Conservation (phyloP, 23 tunicate genomes). For the Ciona savignyi region DNA sequence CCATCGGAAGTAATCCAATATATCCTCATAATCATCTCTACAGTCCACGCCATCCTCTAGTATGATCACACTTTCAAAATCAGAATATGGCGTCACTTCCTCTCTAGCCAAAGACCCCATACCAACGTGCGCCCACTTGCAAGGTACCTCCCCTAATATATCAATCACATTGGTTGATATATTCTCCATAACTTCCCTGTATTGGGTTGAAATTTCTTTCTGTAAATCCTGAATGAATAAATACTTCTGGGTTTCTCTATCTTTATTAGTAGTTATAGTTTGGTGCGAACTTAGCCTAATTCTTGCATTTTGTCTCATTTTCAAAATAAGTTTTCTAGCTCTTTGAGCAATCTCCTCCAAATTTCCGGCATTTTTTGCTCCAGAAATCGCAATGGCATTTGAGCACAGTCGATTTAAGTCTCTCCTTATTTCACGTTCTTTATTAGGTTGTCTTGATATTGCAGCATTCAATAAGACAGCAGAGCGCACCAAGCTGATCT, state of each 20-base stretch:
- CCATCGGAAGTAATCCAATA: conserved; percentile 46
- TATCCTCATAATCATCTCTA: conserved; percentile 6
- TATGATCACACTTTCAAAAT: conserved; percentile 36
- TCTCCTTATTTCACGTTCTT: conserved; percentile 13
- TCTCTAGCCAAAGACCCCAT: conserved; percentile 31
- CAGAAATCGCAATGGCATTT: conserved; percentile 6
- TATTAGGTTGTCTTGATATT: conserved; percentile 25
- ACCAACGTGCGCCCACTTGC: conserved; percentile 27
- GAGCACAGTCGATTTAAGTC: conserved; percentile 25
- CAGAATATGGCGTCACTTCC: conserved; percentile 40
- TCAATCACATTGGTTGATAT: conserved; percentile 3
- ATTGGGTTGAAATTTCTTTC: conserved; percentile 9
- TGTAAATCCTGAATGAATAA: neutral
- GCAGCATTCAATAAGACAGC: conserved; percentile 65
- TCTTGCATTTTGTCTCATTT: neutral
- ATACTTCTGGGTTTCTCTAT: neutral
- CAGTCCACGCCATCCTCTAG: conserved; percentile 27
- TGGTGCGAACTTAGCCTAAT: no score
- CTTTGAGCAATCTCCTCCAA: neutral
- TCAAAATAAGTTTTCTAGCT: neutral
- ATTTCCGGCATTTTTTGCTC: conserved; percentile 2
- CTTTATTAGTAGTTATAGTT: neutral
- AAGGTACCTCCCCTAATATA: conserved; percentile 24
- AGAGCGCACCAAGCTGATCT: conserved; percentile 31
- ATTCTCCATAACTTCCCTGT: neutral